Percentiles rank a stretch among this genome's conserved stretches.
phyloP scores from a whole-genome alignment of 2,113 vertebrate species.

The Percopsis transmontana region DNA sequence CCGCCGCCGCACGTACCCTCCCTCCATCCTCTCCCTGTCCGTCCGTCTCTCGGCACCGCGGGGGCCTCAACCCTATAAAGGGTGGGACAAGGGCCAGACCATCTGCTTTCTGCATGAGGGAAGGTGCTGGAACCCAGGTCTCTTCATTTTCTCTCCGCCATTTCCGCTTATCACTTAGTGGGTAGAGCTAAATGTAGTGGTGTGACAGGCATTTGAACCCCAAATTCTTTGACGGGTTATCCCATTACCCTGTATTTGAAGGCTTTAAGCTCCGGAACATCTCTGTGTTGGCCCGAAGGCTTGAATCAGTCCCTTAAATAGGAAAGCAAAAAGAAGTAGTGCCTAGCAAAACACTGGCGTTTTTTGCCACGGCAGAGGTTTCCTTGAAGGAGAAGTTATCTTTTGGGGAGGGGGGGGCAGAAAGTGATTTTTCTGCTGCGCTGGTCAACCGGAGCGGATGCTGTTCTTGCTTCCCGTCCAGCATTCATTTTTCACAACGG shows the following conservation, averaged over 20 bases:
- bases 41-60: constrained; percentile 37
- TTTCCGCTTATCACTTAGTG: constrained; percentile 58
- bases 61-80: constrained; percentile 28
- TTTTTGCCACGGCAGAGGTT: constrained; percentile 10
- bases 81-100: constrained; percentile 40
- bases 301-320: constrained; percentile 35
- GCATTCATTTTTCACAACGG: constrained; percentile 51
- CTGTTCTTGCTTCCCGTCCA: constrained; percentile 33
- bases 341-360: constrained; percentile 3
- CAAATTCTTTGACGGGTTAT: constrained; percentile 49
- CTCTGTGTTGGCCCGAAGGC: constrained; percentile 11
- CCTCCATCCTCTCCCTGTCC: constrained; percentile 31
- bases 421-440: constrained; percentile 30
- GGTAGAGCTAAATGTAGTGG: constrained; percentile 43
- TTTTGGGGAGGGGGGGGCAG: constrained; percentile 21
- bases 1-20: constrained; percentile 24
- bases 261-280: not conserved
- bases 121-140: constrained; percentile 22
- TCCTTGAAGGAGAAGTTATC: constrained; percentile 25
- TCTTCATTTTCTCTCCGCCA: constrained; percentile 45
- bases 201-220: constrained; percentile 49
- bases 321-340: constrained; percentile 13
- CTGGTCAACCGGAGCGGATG: constrained; percentile 45
- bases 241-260: constrained; percentile 4
- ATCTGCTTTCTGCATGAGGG: constrained; percentile 66